Base-by-base conservation (phyloP, 2,888 invertebrate genomes). In the Microplitis deprimator region DNA sequence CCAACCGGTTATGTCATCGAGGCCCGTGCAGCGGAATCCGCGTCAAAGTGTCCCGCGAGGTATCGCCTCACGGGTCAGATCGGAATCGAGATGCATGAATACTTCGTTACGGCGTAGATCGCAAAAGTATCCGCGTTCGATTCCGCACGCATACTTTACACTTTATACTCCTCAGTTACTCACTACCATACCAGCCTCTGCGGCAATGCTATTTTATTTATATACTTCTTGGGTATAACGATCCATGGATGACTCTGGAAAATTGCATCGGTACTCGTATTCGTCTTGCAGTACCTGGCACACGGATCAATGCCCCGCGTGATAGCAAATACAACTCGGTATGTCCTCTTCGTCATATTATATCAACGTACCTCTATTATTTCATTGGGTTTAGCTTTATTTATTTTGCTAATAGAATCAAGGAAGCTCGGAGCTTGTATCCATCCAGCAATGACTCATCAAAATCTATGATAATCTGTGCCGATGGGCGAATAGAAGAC, bases 191-290 rank as follows among this genome's bases (percentile, higher is more conserved):
- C 29, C 29, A 80, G 76, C 79, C 73, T 73, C 75, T 77, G 79
- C 75, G 10, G 64, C 40, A 64, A 73, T 65, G 64, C 64, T 13
- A 73, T 67, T 73, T 64, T 73, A 73, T 81, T 79, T 81, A 77
- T 79, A 79, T 72, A 76, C 79, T 77, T 78, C 77, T 77, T 76
- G 82, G 81, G 81, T 81, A 82, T 84, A 84, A 84, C 83, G 84
- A 86, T 83, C 82, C 82, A 83, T 79, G 84, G 82, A 83, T 84
- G 83, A 86, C 81, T 84, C 82, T 80, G 77, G 76, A 73, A 76
- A 81, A 76, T 79, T 50, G 50, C 50, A 50, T 50, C 50, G 50
- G 50, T 50, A 29, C 29, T 29, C 29, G 29, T 29, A 29, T 29
- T 38, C 73, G 76, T 76, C 68, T 75, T 75, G 60, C 60, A 50